Base-by-base conservation (phyloP, 2,797 vertebrate genomes). In the Cuculus canorus region DNA sequence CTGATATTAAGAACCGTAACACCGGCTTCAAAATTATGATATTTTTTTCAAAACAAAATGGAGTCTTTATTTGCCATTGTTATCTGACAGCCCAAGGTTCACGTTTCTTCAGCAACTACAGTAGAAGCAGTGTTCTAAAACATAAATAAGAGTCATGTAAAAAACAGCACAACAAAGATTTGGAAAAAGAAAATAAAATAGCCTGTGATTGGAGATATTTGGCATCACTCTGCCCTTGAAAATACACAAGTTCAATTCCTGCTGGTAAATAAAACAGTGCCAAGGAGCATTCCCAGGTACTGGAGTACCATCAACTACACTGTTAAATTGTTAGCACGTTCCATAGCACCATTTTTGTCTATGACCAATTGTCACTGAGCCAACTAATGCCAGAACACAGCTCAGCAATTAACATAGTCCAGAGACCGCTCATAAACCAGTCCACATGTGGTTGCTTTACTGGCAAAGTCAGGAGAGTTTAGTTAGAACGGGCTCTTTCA, bases 161-260 rank as follows among this genome's bases (percentile, higher is more conserved):
- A 93, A 64, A 86, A 2, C 23, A 83, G 48, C 32, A 56, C 3
- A 41, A 56, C 35, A 88, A 94, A 86, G 69, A 79, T 52, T 30
- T 23, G 28, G 9, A 37, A 48, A 28, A 66, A 65, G 70, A 79
- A 95, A 92, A 84, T 39, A 92, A 90, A 92, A 63, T 19, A 81
- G 30, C 11, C 52, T 32, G 7, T 39, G 39, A 73, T 43, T 90
- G 83, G 59, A 94, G 83, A 81, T 56, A 87, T 47, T 48, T 84
- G 43, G 24, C 41, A 90, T 45, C 66, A 28, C 27, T 81, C 76
- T 39, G 41, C 47, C 86, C 76, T 50, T 66, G 54, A 69, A 73
- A 83, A 78, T 25, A 82, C 27, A 68, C 35, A 48, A 18, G 27
- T 54, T 63, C 56, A 28, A 32, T 63, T 93, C 50, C 75, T 21